Percentiles rank a stretch among this genome's conserved stretches.
Conservation (phyloP, 2,113 vertebrate species). For the Cyphomyrus plagiostoma region DNA sequence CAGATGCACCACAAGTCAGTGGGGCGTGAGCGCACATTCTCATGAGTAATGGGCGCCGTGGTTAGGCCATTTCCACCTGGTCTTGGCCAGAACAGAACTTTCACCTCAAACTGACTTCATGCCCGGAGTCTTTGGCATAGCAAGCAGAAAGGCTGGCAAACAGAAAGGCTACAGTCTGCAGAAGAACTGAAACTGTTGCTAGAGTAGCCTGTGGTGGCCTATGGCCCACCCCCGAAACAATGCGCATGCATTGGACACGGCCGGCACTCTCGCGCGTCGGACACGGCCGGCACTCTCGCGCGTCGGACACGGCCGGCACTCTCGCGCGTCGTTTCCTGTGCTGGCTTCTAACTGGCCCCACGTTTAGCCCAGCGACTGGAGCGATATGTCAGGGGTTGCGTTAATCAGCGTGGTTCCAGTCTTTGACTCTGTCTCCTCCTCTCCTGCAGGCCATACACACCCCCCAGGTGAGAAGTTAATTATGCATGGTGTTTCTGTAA, state of each 20-base stretch:
- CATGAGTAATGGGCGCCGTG: neutral
- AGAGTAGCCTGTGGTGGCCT: neutral
- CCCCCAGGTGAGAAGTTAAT: slow-evolving; percentile 69
- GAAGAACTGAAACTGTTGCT: neutral
- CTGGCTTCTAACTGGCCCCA: slow-evolving; percentile 41
- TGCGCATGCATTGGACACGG: slow-evolving; percentile 12
- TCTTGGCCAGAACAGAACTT: slow-evolving; percentile 2
- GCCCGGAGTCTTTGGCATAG: neutral
- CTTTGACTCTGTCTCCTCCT: slow-evolving; percentile 31
- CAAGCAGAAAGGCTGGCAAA: neutral
- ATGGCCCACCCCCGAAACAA: neutral
- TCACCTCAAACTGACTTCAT: neutral
- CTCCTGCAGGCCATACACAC: slow-evolving; percentile 65
- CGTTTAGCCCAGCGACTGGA: slow-evolving; percentile 27
- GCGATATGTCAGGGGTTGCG: slow-evolving; percentile 32
- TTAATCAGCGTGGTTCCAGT: slow-evolving; percentile 49
- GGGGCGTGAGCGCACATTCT: neutral
- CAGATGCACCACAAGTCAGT: neutral
- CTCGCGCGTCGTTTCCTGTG: slow-evolving; percentile 48
- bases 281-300: slow-evolving; percentile 36
- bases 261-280: slow-evolving; percentile 43
- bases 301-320: slow-evolving; percentile 34
- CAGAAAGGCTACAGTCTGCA: neutral
- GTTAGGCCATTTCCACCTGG: neutral
- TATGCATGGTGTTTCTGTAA: slow-evolving; percentile 68